phyloP scores from a whole-genome alignment of 2,797 vertebrate species.

The Poecile montanus region DNA sequence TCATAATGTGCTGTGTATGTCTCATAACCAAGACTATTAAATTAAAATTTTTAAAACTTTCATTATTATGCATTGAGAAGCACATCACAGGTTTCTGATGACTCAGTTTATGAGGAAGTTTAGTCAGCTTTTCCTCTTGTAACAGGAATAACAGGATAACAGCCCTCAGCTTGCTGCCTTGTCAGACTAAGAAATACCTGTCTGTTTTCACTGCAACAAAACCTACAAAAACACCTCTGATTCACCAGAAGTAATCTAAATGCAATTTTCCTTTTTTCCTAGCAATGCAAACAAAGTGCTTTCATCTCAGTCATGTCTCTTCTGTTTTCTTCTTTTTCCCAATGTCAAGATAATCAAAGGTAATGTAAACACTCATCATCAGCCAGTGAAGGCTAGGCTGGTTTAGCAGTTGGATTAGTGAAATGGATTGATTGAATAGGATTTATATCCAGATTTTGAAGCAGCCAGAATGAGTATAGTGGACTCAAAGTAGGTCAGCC shows the following conservation, averaged over 20 bases:
- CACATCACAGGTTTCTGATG: not conserved
- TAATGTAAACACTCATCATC: not conserved
- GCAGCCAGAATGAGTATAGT: not conserved
- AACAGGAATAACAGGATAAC: no score
- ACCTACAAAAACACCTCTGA: not conserved
- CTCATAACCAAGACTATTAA: not conserved
- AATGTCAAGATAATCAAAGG: not conserved
- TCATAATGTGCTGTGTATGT: not conserved
- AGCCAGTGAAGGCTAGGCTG: not conserved
- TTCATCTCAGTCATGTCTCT: not conserved
- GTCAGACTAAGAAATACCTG: conserved; percentile 1
- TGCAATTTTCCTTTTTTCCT: not conserved
- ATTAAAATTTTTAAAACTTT: not conserved
- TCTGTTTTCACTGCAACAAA: not conserved
- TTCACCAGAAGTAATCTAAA: not conserved
- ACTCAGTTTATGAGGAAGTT: not conserved
- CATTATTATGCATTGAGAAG: not conserved
- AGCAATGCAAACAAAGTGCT: not conserved
- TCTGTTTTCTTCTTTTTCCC: not conserved
- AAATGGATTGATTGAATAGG: not conserved
- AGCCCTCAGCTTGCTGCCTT: not conserved
- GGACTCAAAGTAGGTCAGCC: not conserved
- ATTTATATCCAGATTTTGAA: not conserved
- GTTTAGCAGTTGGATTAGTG: not conserved
- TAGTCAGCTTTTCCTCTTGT: not conserved